These are phyloP conservation scores for Lampris megalopsis DNA, from an alignment of 2,113 vertebrate species.

Conservation along the genomic window DNA sequence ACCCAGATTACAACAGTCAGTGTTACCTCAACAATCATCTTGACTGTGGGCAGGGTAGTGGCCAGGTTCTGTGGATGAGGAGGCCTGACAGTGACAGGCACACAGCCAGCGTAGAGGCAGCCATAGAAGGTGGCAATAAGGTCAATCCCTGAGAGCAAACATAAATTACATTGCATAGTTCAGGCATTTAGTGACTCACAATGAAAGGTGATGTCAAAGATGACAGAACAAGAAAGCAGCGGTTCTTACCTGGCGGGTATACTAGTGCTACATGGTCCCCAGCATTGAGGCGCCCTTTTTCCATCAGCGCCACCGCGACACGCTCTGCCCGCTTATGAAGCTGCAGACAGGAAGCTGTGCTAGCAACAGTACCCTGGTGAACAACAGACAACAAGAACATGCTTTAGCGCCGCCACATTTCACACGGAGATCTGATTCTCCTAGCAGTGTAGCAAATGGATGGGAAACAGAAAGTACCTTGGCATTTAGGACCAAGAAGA, in stretches of 20 bases:
- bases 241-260: slow-evolving; percentile 91
- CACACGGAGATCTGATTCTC: background rate
- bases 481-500: slow-evolving; percentile 92
- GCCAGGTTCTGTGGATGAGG: slow-evolving; percentile 94
- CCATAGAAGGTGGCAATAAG: slow-evolving; percentile 96
- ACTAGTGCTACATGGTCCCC: slow-evolving; percentile 96
- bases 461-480: slow-evolving; percentile 83
- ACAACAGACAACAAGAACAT: slow-evolving; percentile 14
- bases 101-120: slow-evolving; percentile 93
- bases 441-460: background rate
- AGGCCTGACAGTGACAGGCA: slow-evolving; percentile 92
- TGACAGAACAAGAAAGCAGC: background rate
- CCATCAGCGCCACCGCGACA: slow-evolving; percentile 87
- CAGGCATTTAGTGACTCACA: background rate
- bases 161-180: background rate
- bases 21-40: slow-evolving; percentile 96
- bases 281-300: slow-evolving; percentile 88
- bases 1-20: background rate
- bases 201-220: background rate
- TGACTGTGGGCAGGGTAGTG: slow-evolving; percentile 95
- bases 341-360: slow-evolving; percentile 91
- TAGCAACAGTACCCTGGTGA: slow-evolving; percentile 89
- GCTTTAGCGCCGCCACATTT: background rate
- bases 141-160: slow-evolving; percentile 86
- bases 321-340: slow-evolving; percentile 94